Conservation (phyloP, 2,113 vertebrate genomes). For the Oryzias melastigma region DNA sequence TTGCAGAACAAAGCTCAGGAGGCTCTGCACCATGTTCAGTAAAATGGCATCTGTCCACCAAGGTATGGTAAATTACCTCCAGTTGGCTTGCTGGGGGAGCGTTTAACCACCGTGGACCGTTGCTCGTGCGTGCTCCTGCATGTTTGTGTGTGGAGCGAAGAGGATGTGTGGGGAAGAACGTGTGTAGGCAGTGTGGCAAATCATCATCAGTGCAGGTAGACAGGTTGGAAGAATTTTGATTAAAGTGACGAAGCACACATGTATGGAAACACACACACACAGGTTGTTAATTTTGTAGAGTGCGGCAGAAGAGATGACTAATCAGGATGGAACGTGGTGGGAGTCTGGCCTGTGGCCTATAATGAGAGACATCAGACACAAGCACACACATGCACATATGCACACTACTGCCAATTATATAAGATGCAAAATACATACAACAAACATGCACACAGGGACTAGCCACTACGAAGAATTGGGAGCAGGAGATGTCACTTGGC, state of each 20-base stretch:
- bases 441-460: constrained; percentile 5
- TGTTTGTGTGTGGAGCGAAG: constrained; percentile 14
- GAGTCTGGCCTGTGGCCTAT: constrained; percentile 57
- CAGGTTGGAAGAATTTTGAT: constrained; percentile 53
- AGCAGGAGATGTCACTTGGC: constrained; percentile 51
- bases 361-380: constrained; percentile 46
- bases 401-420: neutral
- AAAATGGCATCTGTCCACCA: constrained; percentile 72
- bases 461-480: constrained; percentile 16
- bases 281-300: constrained; percentile 51
- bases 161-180: constrained; percentile 45
- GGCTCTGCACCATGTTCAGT: constrained; percentile 66
- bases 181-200: constrained; percentile 44
- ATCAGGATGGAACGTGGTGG: constrained; percentile 52
- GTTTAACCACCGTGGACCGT: constrained; percentile 56
- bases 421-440: neutral
- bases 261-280: neutral
- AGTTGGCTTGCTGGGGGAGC: constrained; percentile 60
- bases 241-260: constrained; percentile 37
- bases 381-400: constrained; percentile 2
- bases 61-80: constrained; percentile 74
- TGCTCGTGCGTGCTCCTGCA: constrained; percentile 17
- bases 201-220: constrained; percentile 58
- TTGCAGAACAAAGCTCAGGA: constrained; percentile 64
- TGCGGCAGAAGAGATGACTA: constrained; percentile 48